phyloP scores from a whole-genome alignment of 2,113 vertebrate genomes.

The Psammodynastes pulverulentus region DNA sequence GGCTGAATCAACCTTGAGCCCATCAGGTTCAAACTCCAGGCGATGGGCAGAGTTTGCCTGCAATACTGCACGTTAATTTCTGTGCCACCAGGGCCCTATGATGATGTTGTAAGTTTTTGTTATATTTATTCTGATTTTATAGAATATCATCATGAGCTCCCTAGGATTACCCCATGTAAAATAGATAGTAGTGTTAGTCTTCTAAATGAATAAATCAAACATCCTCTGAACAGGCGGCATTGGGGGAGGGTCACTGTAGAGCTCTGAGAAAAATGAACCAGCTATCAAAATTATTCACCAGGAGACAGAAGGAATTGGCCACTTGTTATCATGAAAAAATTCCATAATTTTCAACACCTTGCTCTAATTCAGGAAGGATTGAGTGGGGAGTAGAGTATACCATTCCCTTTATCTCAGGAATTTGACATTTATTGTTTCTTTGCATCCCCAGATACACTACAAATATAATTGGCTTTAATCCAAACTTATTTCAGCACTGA shows the following conservation, averaged over 20 bases:
- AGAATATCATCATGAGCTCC: no score
- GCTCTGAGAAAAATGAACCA: not conserved
- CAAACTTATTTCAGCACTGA: conserved; percentile 64
- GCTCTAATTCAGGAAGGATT: conserved; percentile 52
- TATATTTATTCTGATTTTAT: no score
- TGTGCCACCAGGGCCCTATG: no score
- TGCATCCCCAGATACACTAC: conserved; percentile 50
- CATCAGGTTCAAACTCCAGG: no score
- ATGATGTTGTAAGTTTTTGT: no score
- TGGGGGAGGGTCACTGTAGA: no score
- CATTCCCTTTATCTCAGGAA: conserved; percentile 38
- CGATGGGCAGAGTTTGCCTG: no score
- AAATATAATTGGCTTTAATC: conserved; percentile 65
- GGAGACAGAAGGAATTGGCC: not conserved
- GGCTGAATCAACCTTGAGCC: no score
- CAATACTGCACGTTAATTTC: no score
- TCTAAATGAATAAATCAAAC: not conserved
- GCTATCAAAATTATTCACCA: not conserved
- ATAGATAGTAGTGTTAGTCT: not conserved
- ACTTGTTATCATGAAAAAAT: not conserved
- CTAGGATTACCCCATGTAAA: not conserved
- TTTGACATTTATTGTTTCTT: conserved; percentile 51
- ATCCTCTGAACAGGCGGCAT: not conserved
- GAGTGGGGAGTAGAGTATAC: conserved; percentile 28
- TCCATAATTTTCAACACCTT: conserved; percentile 31